Base-by-base conservation (phyloP, 2,888 invertebrate genomes). In the Andrena minutula region DNA sequence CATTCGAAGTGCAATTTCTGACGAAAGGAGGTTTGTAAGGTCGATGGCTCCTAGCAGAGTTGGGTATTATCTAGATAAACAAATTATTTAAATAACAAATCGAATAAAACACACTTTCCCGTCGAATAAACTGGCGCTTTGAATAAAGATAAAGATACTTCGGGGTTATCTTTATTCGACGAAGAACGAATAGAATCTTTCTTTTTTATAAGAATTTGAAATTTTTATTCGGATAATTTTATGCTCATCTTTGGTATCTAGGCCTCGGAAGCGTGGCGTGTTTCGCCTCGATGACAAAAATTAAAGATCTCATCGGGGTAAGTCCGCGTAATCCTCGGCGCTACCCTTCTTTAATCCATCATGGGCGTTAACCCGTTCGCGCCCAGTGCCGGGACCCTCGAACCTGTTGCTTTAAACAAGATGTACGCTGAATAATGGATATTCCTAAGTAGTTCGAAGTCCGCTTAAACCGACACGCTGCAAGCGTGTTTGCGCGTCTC, bases 351-450 rank as follows among this genome's bases (percentile, higher is more conserved):
- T 90, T 92, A 91, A 92, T 92, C 91, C 93, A 90, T 90, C 86
- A 88, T 89, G 90, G 90, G 88, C 90, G 90, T 91, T 88, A 91
- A 90, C 89, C 89, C 89, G 88, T 90, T 90, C 87, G 86, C 84
- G 79, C 65, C 68, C 73, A 83, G 87, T 75, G 69, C 53, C 77
- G 82, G 66, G 75, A 78, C 79, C 79, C 89, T 85, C 82, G 88
- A 87, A 92, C 93, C 92, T 93, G 92, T 92, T 92, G 93, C 92
- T 91, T 88, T 90, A 88, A 92, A 91, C 91, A 90, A 90, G 89
- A 88, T 90, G 89, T 88, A 89, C 88, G 89, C 89, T 92, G 92
- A 92, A 92, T 92, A 91, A 92, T 92, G 90, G 89, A 91, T 91
- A 89, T 89, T 84, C 86, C 87, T 88, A 88, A 89, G 89, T 89